Percentiles rank a stretch among this genome's conserved stretches.
phyloP scores from a whole-genome alignment of 2,113 vertebrate species.

The Lutjanus erythropterus region DNA sequence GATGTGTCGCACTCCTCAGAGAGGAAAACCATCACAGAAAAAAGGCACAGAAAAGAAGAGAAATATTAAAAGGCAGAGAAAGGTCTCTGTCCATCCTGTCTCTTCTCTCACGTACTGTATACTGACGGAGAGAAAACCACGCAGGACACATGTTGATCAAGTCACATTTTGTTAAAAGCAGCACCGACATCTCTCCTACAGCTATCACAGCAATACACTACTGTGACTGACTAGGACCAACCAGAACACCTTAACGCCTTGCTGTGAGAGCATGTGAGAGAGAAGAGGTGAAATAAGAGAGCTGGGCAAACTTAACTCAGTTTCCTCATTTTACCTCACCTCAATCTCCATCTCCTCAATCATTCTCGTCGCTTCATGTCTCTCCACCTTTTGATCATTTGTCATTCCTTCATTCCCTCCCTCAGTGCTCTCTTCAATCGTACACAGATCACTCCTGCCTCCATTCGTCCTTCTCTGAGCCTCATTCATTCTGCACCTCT shows the following conservation, averaged over 20 bases:
- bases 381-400: constrained; percentile 68
- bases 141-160: constrained; percentile 37
- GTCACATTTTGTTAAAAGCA: constrained; percentile 42
- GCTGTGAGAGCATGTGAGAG: no score
- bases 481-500: constrained; percentile 66
- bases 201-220: constrained; percentile 33
- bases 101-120: constrained; percentile 2
- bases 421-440: constrained; percentile 54
- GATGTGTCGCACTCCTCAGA: constrained; percentile 20
- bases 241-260: constrained; percentile 4
- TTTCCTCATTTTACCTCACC: constrained; percentile 45
- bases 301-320: constrained; percentile 24
- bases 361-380: constrained; percentile 48
- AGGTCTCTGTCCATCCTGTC: constrained; percentile 7
- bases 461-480: constrained; percentile 61
- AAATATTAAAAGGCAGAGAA: constrained; percentile 28
- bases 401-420: constrained; percentile 63
- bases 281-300: no score
- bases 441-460: constrained; percentile 70
- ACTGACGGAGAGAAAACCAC: constrained; percentile 9
- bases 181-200: constrained; percentile 29
- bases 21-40: neutral
- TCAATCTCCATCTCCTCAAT: constrained; percentile 52
- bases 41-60: neutral
- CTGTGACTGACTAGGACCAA: constrained; percentile 33